Conservation (phyloP, 2,888 invertebrate species). For the Alsophila aescularia region DNA sequence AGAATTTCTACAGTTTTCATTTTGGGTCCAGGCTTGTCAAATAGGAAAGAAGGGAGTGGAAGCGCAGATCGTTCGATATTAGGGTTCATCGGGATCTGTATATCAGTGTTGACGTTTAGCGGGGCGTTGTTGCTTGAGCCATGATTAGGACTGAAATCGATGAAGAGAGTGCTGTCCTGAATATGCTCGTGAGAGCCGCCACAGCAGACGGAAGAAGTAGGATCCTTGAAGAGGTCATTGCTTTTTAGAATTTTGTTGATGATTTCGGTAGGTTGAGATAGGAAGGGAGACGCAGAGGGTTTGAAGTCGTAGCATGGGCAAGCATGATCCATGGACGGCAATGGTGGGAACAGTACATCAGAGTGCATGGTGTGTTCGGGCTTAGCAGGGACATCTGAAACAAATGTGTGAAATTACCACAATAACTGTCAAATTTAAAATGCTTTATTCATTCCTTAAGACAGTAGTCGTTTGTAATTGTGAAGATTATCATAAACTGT, state of each 20-base stretch:
- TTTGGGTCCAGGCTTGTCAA: conserved; percentile 38
- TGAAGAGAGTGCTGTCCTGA: conserved; percentile 60
- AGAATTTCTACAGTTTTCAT: conserved; percentile 67
- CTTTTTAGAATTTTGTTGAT: conserved; percentile 62
- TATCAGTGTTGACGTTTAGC: conserved; percentile 33
- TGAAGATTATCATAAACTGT: too few relatives aligned
- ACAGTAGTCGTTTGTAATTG: too few relatives aligned
- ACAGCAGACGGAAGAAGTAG: conserved; percentile 63
- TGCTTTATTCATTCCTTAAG: too few relatives aligned
- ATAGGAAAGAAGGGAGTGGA: background rate
- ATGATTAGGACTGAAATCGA: conserved; percentile 59
- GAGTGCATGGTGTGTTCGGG: conserved; percentile 7
- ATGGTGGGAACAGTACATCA: conserved; percentile 17
- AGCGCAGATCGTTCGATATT: background rate
- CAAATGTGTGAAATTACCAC: background rate
- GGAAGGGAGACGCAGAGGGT: conserved; percentile 48
- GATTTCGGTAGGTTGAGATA: conserved; percentile 54
- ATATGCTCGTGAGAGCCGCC: conserved; percentile 67
- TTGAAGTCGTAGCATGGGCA: conserved; percentile 62
- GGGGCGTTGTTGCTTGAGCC: conserved; percentile 40
- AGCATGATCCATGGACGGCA: conserved; percentile 47
- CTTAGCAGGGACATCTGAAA: conserved; percentile 23
- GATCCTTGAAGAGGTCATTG: conserved; percentile 65
- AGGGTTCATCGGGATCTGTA: background rate
- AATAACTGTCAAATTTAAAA: too few relatives aligned